Base-by-base conservation (phyloP, 2,888 invertebrate species). In the Unio pictorum region DNA sequence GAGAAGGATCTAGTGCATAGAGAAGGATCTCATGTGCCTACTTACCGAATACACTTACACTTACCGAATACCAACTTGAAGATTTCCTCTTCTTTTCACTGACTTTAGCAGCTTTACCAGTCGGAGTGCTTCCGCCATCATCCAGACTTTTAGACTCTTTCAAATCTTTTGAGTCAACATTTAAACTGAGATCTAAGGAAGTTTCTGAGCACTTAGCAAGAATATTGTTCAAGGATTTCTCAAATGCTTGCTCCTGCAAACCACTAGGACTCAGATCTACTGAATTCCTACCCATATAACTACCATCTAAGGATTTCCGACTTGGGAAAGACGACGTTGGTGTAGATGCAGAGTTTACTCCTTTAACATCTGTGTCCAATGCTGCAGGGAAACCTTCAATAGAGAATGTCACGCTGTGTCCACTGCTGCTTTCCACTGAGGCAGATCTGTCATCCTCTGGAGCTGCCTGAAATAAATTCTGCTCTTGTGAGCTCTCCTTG, bases 21-120 rank as follows among this genome's bases (percentile, higher is more conserved):
- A 45, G 45, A 45, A 45, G 11, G 45, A 45, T 45, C 45, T 45
- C 15, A 45, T 45, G 45, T 15, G 45, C n/a, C 8, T n/a, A 28
- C 30, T 18, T 2, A 28, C 23, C 23, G 23, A 23, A 23, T 23
- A 23, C 23, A 23, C 23, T 23, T 23, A 26, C 30, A 81, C 87
- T 84, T 79, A 88, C 88, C 64, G 86, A 84, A 68, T 88, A 88
- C 87, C 87, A 87, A 4, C 86, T 81, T 7, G 80, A 73, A 61
- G 78, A 80, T 70, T 86, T 86, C 81, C 86, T 87, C 76, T 88
- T 88, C 73, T 86, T 86, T 60, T 83, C 85, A 26, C 55, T 68
- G 45, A 79, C 80, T 7, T 74, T 73, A 18, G 66, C 55, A 17
- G 68, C 64, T 65, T 73, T 75, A 54, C 68, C 61, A 3, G 74